These are phyloP conservation scores for Astropecten irregularis DNA, from an alignment of 53 echinoderm and acorn worm species.

Conservation along the genomic window DNA sequence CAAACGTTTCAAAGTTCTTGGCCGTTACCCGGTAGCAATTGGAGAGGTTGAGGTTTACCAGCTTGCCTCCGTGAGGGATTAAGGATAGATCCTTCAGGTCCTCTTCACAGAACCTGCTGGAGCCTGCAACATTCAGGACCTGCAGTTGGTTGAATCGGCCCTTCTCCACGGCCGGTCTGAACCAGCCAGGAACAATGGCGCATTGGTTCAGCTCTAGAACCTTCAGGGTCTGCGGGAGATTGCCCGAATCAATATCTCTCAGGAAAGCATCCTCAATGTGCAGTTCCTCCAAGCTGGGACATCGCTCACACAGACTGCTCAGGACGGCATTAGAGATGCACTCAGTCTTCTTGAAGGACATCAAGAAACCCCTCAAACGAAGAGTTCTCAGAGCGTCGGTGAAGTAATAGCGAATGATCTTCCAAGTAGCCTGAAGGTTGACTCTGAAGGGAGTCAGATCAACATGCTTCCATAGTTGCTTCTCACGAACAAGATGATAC, in stretches of 20 bases:
- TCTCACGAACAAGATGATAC: slow-evolving; percentile 67
- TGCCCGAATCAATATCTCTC: slow-evolving; percentile 37
- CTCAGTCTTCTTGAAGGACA: slow-evolving; percentile 70
- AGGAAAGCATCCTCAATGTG: slow-evolving; percentile 60
- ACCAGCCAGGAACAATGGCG: slow-evolving; percentile 51
- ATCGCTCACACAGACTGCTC: slow-evolving; percentile 60
- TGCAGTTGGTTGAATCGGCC: slow-evolving; percentile 33
- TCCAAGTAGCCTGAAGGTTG: slow-evolving; percentile 64
- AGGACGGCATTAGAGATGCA: slow-evolving; percentile 77
- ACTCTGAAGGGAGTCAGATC: slow-evolving; percentile 65
- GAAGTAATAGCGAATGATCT: slow-evolving; percentile 79
- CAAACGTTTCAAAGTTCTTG: background rate
- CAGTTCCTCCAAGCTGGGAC: slow-evolving; percentile 64
- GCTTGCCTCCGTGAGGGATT: slow-evolving; percentile 2
- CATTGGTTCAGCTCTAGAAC: slow-evolving; percentile 56
- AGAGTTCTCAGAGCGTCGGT: slow-evolving; percentile 64
- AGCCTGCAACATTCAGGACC: slow-evolving; percentile 41
- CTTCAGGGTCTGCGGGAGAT: slow-evolving; percentile 56
- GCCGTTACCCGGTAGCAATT: slow-evolving; percentile 37
- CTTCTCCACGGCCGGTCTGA: slow-evolving; percentile 44
- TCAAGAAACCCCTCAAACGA: slow-evolving; percentile 59
- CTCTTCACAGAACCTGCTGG: slow-evolving; percentile 54
- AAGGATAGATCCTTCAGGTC: slow-evolving; percentile 54
- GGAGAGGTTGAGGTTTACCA: slow-evolving; percentile 12
- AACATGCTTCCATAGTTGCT: slow-evolving; percentile 69